Evolutionary conservation across 37 sponge, comb jelly and placozoan species (phyloP), one percentile per base, ranked within the genome.

Genomic region (Hexactinellida sp.): DNA sequence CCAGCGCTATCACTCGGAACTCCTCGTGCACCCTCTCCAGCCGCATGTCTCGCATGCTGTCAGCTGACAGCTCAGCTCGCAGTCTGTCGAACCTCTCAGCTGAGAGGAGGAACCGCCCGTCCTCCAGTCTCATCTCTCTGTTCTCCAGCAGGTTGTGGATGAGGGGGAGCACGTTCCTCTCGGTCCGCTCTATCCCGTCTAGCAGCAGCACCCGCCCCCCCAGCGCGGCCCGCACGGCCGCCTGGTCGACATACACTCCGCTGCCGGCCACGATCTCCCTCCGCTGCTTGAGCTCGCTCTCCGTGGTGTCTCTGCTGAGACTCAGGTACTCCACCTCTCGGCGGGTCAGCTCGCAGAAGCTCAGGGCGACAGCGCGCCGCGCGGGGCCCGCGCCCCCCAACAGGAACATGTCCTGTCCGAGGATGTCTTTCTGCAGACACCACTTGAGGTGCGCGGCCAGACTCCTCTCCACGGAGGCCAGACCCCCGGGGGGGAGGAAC

Each of bases 121-220:
- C 94, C 35, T 95, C 96, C 19, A 95, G 85, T 47, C 90, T 92
- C 92, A 93, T 91, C 89, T 95, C 96, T 82, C 96, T 92, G 89
- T 95, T 95, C 87, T 95, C 96, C 3, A 95, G 86, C 39, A 95
- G 88, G 82, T 95, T 95, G 85, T 95, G 93, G 13, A 95, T 82
- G 37, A 95, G 88, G 5, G 96, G 96, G 0, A 95, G 84, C 24
- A 95, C 94, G 85, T 95, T 95, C 86, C 94, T 89, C 85, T 95
- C 96, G 30, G 96, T 91, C 86, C 91, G 88, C 86, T 95, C 96
- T 21, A 95, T 92, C 7, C 96, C 96, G 25, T 95, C 96, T 37
- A 95, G 87, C 0, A 95, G 55, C 36, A 95, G 89, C 35, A 93
- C 90, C 13, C 92, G 82, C 0, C 96, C 96, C 38, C 89, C 86